Base-by-base conservation (phyloP, 2,113 vertebrate genomes). In the Oceanites oceanicus region DNA sequence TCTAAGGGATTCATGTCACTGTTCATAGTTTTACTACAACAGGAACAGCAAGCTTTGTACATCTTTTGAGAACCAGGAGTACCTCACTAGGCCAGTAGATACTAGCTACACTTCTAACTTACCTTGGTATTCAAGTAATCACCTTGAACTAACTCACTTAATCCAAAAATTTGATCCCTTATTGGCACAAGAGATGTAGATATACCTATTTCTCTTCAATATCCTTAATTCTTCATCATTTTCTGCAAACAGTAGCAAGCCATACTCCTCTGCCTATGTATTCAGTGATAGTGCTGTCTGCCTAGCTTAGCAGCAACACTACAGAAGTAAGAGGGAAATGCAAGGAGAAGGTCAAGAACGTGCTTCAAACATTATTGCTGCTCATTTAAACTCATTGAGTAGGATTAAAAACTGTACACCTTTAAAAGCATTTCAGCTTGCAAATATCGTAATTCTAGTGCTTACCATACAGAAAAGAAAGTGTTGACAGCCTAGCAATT, bases 1-100 rank as follows among this genome's bases (percentile, higher is more conserved):
- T 91, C 88, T 80, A 91, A 93, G 50, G 83, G 94, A 94, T 95
- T 97, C 93, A 89, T 75, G 82, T 90, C 95, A 93, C 87, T 97
- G 83, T 90, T 96, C 90, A 65, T 49, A 80, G 90, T 86, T 97
- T 97, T 84, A 96, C 78, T 92, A 14, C 13, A 86, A 88, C 47
- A 92, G 56, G 55, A 80, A 74, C 29, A 73, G 45, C 72, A 94
- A 86, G 75, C 72, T 92, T 79, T 23, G 11, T 27, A 56, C 22
- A 83, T 7, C 67, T 77, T 89, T 34, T 44, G 80, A 92, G 73
- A 75, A 47, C 47, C 83, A 71, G 73, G 71, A 77, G 80, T 56
- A 91, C 29, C 34, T 63, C 84, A 84, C 59, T 47, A 78, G 36
- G 44, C 68, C 89, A 91, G 84, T 7, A 92, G 38, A 59, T 73